Evolutionary conservation across 2,113 vertebrate species (phyloP), one percentile per base, ranked within the genome.

Genomic region (Apodemus speciosus): DNA sequence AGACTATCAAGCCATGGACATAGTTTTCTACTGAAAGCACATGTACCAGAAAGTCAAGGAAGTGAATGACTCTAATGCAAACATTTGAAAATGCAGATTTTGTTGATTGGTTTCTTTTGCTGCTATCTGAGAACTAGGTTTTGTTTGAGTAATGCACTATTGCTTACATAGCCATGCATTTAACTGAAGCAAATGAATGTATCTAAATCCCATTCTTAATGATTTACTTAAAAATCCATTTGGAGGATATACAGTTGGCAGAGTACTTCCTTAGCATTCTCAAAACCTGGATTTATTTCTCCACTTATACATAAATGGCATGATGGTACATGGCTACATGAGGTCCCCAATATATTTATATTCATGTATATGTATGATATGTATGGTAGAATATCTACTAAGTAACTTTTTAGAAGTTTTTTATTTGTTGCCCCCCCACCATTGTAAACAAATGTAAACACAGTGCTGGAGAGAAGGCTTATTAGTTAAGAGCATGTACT

Each of bases 91-190:
- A 85, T 38, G 23, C 53, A 89, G 23, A 38, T 89, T 85, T 84
- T 72, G 20, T 71, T 71, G 27, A 79, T 86, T 73, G 10, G 2
- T 8, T 72, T 68, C 66, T 66, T 56, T 6, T 94, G 6, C 53
- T 58, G 49, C n/a, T 66, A 72, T 89, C 38, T 93, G 85, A 81
- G 46, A 91, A 35, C 14, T 89, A 43, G 73, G 7, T 88, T 81
- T 94, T 27, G 38, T 72, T 94, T 90, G 38, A 35, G 58, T 72
- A 75, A 80, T 58, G n/a, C 14, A 75, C 15, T 71, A 6, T 85
- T 85, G 27, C 80, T 46, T 66, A 69, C 38, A 85, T 21, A 89
- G 66, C 30, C 30, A 49, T 81, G 60, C 9, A 56, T 80, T 89
- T 85, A 85, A 32, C 15, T 84, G 76, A 92, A 88, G 38, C 32